These are phyloP conservation scores for Cacatua alba DNA, from an alignment of 2,113 vertebrate species.

Conservation along the genomic window DNA sequence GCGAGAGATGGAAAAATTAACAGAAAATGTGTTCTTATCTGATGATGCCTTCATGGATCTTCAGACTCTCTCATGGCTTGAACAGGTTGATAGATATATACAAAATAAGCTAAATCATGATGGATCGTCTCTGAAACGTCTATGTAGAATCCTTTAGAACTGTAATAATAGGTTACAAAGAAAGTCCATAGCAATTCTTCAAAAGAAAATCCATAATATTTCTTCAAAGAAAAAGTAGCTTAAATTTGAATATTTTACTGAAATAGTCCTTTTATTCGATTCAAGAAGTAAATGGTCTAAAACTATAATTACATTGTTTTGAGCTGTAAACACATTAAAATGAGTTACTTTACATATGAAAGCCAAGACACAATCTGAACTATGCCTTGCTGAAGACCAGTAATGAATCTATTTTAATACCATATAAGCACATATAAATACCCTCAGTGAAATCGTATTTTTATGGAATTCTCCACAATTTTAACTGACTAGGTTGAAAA, in stretches of 20 bases:
- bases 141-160: not conserved
- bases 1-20: slow-evolving; percentile 38
- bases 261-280: not conserved
- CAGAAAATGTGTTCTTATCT: slow-evolving; percentile 54
- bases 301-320: slow-evolving; percentile 53
- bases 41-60: slow-evolving; percentile 22
- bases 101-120: slow-evolving; percentile 37
- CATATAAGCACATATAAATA: not conserved
- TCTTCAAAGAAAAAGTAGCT: slow-evolving; percentile 25
- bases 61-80: not conserved
- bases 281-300: slow-evolving; percentile 5
- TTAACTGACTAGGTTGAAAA: slow-evolving; percentile 3
- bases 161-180: slow-evolving; percentile 20
- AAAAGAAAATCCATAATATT: slow-evolving; percentile 26
- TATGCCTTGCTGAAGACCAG: slow-evolving; percentile 20
- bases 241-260: slow-evolving; percentile 48
- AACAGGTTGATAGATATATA: slow-evolving; percentile 14
- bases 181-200: slow-evolving; percentile 20
- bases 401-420: slow-evolving; percentile 43
- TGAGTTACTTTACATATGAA: slow-evolving; percentile 57
- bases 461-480: slow-evolving; percentile 41
- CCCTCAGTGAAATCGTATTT: not conserved
- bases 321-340: slow-evolving; percentile 45
- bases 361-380: slow-evolving; percentile 24
- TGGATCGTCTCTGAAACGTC: not conserved